Conservation (phyloP, 2,113 vertebrate species). For the Leptobrachium ailaonicum region DNA sequence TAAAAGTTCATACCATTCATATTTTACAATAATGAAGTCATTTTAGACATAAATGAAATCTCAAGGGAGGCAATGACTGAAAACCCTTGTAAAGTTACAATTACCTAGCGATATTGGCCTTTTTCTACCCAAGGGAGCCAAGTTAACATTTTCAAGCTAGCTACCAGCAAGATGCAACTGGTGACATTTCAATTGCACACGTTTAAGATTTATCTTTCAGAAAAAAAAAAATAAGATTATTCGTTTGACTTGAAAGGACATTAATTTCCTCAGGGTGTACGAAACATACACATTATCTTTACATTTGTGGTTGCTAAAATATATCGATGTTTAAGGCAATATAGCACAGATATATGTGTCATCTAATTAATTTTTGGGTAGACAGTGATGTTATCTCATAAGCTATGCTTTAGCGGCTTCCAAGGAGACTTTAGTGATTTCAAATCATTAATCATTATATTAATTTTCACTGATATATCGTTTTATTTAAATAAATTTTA, state of each 20-base stretch:
- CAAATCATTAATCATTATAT: too few species aligned
- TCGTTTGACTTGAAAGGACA: constrained; percentile 10
- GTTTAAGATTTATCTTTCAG: constrained; percentile 1
- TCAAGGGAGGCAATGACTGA: not conserved
- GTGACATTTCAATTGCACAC: constrained; percentile 28
- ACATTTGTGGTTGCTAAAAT: too few species aligned
- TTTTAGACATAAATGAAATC: not conserved
- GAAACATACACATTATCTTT: too few species aligned
- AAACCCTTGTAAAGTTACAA: not conserved
- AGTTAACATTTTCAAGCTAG: constrained; percentile 34
- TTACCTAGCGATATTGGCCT: not conserved
- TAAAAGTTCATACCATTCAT: not conserved
- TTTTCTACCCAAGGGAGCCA: constrained; percentile 13
- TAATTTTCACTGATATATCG: too few species aligned
- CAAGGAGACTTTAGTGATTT: too few species aligned
- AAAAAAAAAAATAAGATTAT: constrained; percentile 24
- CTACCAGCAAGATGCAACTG: constrained; percentile 20
- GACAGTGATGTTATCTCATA: too few species aligned
- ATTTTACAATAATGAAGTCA: not conserved
- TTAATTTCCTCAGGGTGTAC: too few species aligned
- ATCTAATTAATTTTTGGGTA: too few species aligned
- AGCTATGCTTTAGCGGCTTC: too few species aligned
- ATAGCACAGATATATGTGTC: too few species aligned
- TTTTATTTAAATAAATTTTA: too few species aligned
- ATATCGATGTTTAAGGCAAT: too few species aligned